These are phyloP conservation scores for Rotaria socialis DNA, from an alignment of 2,888 invertebrate species.

Conservation along the genomic window DNA sequence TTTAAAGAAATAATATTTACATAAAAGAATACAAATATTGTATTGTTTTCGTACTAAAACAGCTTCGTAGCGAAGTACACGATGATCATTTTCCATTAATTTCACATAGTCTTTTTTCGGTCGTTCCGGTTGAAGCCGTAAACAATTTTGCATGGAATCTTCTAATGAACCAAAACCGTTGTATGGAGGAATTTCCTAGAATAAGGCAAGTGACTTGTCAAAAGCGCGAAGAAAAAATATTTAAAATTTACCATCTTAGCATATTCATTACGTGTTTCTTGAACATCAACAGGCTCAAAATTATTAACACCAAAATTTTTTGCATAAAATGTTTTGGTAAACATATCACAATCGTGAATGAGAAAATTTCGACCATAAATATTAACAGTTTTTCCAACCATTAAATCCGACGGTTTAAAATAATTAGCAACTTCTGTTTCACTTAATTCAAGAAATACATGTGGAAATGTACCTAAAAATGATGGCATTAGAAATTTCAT, in stretches of 20 bases:
- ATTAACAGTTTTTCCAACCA: constrained; percentile 66
- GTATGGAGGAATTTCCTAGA: constrained; percentile 67
- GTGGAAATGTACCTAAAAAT: constrained; percentile 53
- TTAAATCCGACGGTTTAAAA: constrained; percentile 73
- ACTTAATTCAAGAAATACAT: constrained; percentile 50
- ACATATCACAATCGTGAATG: constrained; percentile 73
- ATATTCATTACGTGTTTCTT: constrained; percentile 49
- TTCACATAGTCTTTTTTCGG: constrained; percentile 73
- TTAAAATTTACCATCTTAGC: constrained; percentile 54
- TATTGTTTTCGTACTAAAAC: constrained; percentile 61
- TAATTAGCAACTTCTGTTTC: constrained; percentile 73
- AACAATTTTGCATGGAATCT: constrained; percentile 72
- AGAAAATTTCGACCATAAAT: constrained; percentile 65
- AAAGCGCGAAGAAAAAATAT: too few species aligned
- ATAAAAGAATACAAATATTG: not conserved
- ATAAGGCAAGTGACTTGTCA: constrained; percentile 49
- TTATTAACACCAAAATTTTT: constrained; percentile 59
- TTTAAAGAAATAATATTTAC: not conserved
- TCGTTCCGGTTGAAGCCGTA: constrained; percentile 69
- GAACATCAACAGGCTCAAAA: constrained; percentile 58
- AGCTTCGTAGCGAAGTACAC: constrained; percentile 71
- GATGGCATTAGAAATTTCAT: constrained; percentile 49
- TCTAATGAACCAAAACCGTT: constrained; percentile 72
- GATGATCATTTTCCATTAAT: constrained; percentile 68
- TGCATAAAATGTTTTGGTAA: constrained; percentile 73